These are phyloP conservation scores for Intellagama lesueurii DNA, from an alignment of 2,797 vertebrate species.

Conservation along the genomic window DNA sequence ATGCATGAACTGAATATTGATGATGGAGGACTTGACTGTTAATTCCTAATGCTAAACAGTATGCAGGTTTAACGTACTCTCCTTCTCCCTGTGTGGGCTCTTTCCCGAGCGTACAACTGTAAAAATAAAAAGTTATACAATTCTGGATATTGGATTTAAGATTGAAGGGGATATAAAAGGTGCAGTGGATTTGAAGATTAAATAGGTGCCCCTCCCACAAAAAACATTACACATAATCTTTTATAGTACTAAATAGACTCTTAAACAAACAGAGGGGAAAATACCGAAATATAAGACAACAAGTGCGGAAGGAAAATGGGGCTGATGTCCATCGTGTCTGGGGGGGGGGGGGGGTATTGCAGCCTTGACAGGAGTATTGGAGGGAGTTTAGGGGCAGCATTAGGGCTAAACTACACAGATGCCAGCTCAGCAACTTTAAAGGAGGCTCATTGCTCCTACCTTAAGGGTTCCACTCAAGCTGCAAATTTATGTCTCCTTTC, in stretches of 20 bases:
- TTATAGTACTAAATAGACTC: neutral
- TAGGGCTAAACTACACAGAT: too few species aligned
- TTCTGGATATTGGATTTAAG: neutral
- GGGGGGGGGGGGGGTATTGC: too few species aligned
- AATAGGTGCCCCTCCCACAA: neutral
- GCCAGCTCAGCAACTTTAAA: too few species aligned
- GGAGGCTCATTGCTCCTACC: too few species aligned
- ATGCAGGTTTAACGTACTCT: neutral
- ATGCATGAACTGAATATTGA: neutral
- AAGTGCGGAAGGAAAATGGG: too few species aligned
- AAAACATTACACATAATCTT: neutral
- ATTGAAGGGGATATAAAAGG: neutral
- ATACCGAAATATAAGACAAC: neutral
- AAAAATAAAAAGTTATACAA: too few species aligned
- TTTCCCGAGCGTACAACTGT: neutral
- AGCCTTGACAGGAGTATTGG: too few species aligned
- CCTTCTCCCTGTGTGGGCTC: neutral
- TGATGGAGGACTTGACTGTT: neutral
- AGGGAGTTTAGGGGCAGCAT: too few species aligned
- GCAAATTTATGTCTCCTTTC: too few species aligned
- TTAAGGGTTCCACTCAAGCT: too few species aligned
- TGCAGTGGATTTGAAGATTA: neutral
- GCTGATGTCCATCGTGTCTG: too few species aligned
- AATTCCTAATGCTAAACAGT: neutral
- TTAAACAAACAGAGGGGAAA: neutral